Evolutionary conservation across 2,888 invertebrate genomes (phyloP), one percentile per base, ranked within the genome.

Genomic region (Nineta flava): DNA sequence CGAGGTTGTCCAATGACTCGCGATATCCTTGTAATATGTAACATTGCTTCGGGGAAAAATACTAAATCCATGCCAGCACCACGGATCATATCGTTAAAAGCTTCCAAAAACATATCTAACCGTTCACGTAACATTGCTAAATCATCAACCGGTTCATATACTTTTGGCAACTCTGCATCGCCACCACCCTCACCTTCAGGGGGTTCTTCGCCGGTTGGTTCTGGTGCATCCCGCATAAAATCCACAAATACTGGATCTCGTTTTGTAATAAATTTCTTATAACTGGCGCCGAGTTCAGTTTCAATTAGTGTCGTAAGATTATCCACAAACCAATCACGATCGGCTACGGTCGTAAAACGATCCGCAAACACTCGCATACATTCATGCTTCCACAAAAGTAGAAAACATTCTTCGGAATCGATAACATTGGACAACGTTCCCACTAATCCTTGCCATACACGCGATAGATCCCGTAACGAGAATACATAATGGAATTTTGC

Each of bases 401-500:
- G 81, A 42, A 95, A 68, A 50, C 84, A 81, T 59, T 77, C 79
- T 61, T 87, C 86, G 3, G 83, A 83, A 56, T 85, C 87, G 53
- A 96, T 85, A 1, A 94, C 93, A 15, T 88, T 90, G 3, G 85
- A 83, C 52, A 90, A 67, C 2, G 94, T 93, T 47, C 93, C 91
- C 51, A 67, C 83, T 91, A 96, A 93, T 43, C 95, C 95, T 72
- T 95, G 94, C 95, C 95, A 96, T 53, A 96, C 88, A 58, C 92
- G 77, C 1, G 93, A 93, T 57, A 96, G 68, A 66, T 96, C 96
- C 58, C 96, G 73, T 59, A 96, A 72, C 61, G 90, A 95, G 69
- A 96, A 96, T 4, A 95, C 87, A 60, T 96, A 96, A 66, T 96
- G 96, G 65, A 95, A 96, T 68, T 96, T 95, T 0, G 95, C 94